These are phyloP conservation scores for Papilio aristodemus DNA, from an alignment of 1,140 invertebrate genomes.

Conservation along the genomic window DNA sequence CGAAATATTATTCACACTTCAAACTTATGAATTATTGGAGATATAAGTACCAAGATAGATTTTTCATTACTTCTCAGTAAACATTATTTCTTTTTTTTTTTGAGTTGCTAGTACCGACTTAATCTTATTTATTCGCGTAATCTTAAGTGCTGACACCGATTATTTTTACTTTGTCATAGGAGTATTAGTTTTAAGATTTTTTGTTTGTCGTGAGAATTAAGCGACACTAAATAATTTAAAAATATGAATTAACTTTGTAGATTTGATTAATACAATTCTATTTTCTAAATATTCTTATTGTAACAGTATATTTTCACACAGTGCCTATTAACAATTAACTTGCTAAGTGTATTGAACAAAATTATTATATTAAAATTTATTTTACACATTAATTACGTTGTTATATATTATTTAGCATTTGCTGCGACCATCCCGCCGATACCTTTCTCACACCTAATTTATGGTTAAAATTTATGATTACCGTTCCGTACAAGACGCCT, in stretches of 20 bases:
- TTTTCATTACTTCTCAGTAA: no score
- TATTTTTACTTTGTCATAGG: background rate
- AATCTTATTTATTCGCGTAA: constrained; percentile 12
- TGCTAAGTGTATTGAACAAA: background rate
- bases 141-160: background rate
- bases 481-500: no score
- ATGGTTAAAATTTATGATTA: no score
- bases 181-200: constrained; percentile 3
- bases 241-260: background rate
- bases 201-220: background rate
- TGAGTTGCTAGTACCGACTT: background rate
- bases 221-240: no score
- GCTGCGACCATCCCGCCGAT: no score
- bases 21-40: no score
- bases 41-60: no score
- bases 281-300: background rate
- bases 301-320: background rate
- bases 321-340: background rate
- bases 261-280: background rate
- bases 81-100: background rate
- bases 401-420: no score
- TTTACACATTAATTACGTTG: background rate
- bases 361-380: background rate
- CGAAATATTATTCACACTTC: no score
- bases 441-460: no score